Conservation (phyloP, 2,888 invertebrate species). For the Chrysolina americana region DNA sequence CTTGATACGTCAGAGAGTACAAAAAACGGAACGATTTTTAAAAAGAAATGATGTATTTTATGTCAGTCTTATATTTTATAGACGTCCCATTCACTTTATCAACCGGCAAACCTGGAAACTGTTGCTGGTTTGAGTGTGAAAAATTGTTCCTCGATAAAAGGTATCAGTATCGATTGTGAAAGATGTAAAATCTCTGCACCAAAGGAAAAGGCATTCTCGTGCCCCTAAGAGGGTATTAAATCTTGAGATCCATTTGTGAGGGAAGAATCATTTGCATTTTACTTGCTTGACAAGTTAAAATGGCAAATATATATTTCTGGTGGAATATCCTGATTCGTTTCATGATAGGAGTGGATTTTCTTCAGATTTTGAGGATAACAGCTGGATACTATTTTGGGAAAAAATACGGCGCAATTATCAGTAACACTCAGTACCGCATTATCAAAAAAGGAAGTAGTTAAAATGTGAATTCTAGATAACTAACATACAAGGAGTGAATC, state of each 20-base stretch:
- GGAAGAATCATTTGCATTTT: constrained; percentile 5
- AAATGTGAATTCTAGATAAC: too few species aligned
- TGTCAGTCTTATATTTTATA: constrained; percentile 44
- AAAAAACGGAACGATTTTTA: constrained; percentile 33
- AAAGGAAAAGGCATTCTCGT: constrained; percentile 3
- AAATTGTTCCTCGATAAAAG: constrained; percentile 28
- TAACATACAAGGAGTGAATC: too few species aligned
- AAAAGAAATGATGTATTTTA: constrained; percentile 41
- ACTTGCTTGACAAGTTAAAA: not conserved
- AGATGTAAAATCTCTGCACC: constrained; percentile 8
- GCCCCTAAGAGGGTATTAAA: not conserved
- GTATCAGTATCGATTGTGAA: constrained; percentile 7
- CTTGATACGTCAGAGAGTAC: constrained; percentile 34
- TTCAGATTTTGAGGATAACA: too few species aligned
- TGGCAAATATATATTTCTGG: not conserved
- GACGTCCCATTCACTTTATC: constrained; percentile 45
- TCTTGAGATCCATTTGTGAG: not conserved
- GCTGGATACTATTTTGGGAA: too few species aligned
- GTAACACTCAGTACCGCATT: too few species aligned
- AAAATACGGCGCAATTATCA: too few species aligned
- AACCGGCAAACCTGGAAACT: constrained; percentile 45
- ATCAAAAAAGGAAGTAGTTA: too few species aligned
- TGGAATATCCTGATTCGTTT: not conserved
- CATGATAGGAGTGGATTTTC: not conserved
- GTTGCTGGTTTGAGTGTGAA: constrained; percentile 41